Evolutionary conservation across 1,140 invertebrate species (phyloP), one percentile per base, ranked within the genome.

Genomic region (Reticulitermes speratus): DNA sequence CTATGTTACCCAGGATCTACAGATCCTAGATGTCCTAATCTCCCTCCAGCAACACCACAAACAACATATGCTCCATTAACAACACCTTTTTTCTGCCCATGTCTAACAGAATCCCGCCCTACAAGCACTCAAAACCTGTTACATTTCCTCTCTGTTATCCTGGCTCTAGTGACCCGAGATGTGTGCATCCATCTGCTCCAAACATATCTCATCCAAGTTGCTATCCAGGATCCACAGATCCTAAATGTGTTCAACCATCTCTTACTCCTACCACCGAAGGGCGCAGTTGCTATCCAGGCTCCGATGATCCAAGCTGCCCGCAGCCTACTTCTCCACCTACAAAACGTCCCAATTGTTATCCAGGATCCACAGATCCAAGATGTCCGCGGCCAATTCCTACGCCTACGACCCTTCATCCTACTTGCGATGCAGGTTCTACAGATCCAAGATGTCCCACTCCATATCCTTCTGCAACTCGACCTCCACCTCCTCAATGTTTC

Each of bases 21-120:
- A 11, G 91, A 92, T 86, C 90, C 91, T 16, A 87, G 88, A 83
- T 65, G 59, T n/a, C 92, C 91, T 87, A 89, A 88, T 9, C 88
- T 89, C 0, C 44, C 87, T n/a, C 87, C 87, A 25, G 55, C 87
- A 85, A 84, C 85, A 32, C 45, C 11, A 75, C 89, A 89, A 0
- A 86, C 52, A 14, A 89, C 88, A 25, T 89, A 87, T 86, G 89
- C 89, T 85, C 90, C 91, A 81, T 89, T 89, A 44, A 88, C 88
- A 32, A 90, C 90, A 87, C 89, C 89, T 30, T 87, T 90, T 84
- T 90, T 90, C 86, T 89, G 89, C 84, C 89, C 89, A 48, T 88
- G 89, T 82, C 87, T 87, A 14, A 75, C 82, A 21, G 88, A 88
- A 87, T 86, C 87, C 32, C 86, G 86, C 52, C 87, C 89, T 3